A percentile compares a stretch with the other conserved stretches of the same genome.
These are phyloP conservation scores for Mugil cephalus DNA, from an alignment of 2,113 vertebrate species.

Conservation along the genomic window DNA sequence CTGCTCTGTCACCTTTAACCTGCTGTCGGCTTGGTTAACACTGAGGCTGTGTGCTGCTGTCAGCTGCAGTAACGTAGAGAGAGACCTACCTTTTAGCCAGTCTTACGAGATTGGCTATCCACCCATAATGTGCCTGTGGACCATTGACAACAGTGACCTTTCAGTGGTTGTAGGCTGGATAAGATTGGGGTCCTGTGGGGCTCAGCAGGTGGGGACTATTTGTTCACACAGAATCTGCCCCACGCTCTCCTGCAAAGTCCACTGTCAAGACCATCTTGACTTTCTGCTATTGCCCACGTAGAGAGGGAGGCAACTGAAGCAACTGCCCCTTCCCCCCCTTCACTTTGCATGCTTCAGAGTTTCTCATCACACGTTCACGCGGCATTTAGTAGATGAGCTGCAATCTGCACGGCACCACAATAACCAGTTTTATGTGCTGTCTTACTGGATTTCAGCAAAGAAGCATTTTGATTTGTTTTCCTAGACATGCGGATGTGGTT, in stretches of 20 bases:
- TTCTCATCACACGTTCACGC: conserved; percentile 27
- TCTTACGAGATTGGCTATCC: conserved; percentile 48
- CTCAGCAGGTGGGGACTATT: conserved; percentile 40
- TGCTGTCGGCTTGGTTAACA: conserved; percentile 65
- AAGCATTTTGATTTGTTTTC: conserved; percentile 19
- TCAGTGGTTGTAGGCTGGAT: conserved; percentile 38
- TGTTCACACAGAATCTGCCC: conserved; percentile 25
- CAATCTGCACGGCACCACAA: conserved; percentile 31
- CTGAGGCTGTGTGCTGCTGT: conserved; percentile 43
- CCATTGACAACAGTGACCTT: conserved; percentile 68
- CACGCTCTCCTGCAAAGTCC: conserved; percentile 16
- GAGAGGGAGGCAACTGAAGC: conserved; percentile 25
- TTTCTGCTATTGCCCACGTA: conserved; percentile 34
- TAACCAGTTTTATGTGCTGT: conserved; percentile 10
- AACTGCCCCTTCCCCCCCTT: conserved; percentile 38
- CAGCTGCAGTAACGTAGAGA: conserved; percentile 34
- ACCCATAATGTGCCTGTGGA: conserved; percentile 37
- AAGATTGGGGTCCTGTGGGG: conserved; percentile 48
- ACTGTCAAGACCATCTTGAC: background rate
- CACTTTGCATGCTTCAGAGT: conserved; percentile 35
- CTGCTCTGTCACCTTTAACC: conserved; percentile 68
- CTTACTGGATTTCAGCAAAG: background rate
- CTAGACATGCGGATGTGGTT: conserved; percentile 14
- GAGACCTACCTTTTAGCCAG: conserved; percentile 59
- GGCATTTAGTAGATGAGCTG: conserved; percentile 46